A percentile compares a stretch with the other conserved stretches of the same genome.
Evolutionary conservation across 1,140 invertebrate genomes (phyloP).

Genomic region (Papilio polyxenes): DNA sequence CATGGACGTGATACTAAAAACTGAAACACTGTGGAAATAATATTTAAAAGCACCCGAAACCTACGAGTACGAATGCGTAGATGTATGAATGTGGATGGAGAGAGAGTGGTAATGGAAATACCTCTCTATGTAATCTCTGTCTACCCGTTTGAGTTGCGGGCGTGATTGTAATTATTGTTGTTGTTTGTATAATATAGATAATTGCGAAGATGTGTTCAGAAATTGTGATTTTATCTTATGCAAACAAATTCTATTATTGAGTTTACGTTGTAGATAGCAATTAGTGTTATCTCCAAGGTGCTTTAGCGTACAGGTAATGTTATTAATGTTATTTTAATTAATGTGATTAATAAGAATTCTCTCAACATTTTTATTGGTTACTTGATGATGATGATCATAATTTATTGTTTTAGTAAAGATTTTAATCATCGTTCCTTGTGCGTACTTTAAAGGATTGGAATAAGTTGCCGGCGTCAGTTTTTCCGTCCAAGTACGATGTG

Average conservation of each 20-base stretch:
- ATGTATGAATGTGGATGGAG: background rate
- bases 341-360: constrained; percentile 17
- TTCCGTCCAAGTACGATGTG: no score
- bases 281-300: constrained; percentile 25
- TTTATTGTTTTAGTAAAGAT: background rate
- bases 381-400: background rate
- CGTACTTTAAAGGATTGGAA: no score
- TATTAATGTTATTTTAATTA: constrained; percentile 12
- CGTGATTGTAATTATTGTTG: background rate
- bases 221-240: constrained; percentile 13
- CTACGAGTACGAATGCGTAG: no score
- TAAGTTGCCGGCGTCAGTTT: no score
- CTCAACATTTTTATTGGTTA: constrained; percentile 27
- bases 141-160: background rate
- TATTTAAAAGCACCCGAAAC: no score
- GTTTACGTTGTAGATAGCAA: background rate
- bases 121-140: background rate
- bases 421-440: no score
- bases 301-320: constrained; percentile 18
- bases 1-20: no score
- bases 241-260: constrained; percentile 12
- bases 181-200: background rate
- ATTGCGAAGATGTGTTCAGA: background rate
- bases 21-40: no score
- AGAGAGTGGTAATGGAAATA: no score